These are phyloP conservation scores for Petrolisthes manimaculis DNA, from an alignment of 2,888 invertebrate species.

Conservation along the genomic window DNA sequence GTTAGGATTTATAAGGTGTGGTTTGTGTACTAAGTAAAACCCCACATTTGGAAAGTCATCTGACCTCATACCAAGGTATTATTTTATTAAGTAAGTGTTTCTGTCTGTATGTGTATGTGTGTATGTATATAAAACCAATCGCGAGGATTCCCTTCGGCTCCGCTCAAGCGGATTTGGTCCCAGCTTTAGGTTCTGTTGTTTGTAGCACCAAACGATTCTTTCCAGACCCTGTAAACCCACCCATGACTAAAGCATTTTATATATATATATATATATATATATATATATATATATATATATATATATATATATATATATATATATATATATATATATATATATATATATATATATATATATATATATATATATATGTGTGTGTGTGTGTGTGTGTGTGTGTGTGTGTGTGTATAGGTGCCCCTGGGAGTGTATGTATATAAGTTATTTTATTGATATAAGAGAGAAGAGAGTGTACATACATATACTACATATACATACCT, in stretches of 20 bases:
- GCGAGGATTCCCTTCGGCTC: not conserved
- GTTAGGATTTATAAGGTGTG: too few species aligned
- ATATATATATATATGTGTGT: slow-evolving; percentile 22
- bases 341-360: slow-evolving; percentile 17
- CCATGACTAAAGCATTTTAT: not conserved
- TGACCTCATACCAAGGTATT: too few species aligned
- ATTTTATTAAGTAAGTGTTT: not conserved
- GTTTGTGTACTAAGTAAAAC: too few species aligned
- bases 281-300: slow-evolving; percentile 20
- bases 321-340: slow-evolving; percentile 11
- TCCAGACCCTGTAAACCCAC: too few species aligned
- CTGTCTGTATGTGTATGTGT: not conserved
- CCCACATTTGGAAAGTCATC: too few species aligned
- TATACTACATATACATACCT: slow-evolving; percentile 42
- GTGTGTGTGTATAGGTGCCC: not conserved
- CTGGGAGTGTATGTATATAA: slow-evolving; percentile 16
- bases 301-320: slow-evolving; percentile 14
- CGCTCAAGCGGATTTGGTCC: too few species aligned
- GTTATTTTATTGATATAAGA: not conserved
- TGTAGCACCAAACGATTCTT: too few species aligned
- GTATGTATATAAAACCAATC: not conserved
- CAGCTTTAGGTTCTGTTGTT: too few species aligned
- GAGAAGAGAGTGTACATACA: not conserved
- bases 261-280: slow-evolving; percentile 4
- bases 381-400: not conserved